Evolutionary conservation across 2,888 invertebrate genomes (phyloP), one percentile per base, ranked within the genome.

Genomic region (Brachypalpus laphriformis): DNA sequence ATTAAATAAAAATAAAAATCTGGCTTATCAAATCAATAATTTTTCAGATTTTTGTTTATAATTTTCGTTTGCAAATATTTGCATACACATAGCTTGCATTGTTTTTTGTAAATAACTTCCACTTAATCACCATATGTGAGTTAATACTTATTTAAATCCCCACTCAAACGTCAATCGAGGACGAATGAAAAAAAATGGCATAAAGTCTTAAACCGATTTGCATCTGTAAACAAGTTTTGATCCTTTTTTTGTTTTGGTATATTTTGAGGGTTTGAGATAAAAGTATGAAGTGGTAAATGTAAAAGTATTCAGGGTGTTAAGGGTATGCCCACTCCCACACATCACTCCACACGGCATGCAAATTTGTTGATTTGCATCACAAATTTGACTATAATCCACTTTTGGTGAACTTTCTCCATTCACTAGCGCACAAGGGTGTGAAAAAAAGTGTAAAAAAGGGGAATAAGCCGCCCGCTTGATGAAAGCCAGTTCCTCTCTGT

Each of bases 311-410:
- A 51, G 34, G 49, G 65, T 45, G 57, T 42, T 45, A 54, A 34
- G 54, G 42, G 4, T 63, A 4, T 9, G 18, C 45, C 25, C 3
- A 31, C 37, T 18, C n/a, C 45, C 25, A 37, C 45, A 68, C 25
- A 3, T 47, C 47, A 47, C 7, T 57, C 57, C 49, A 56, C 45
- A 65, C 56, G 59, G 37, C 40, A 82, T 82, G 82, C 71, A 82
- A 82, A 77, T 65, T 65, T 47, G 77, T 66, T 59, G 72, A 82
- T 82, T 78, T 82, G 82, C 82, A 82, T 82, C 72, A n/a, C 82
- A 82, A 82, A 82, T 82, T 82, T 34, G 78, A 66, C 77, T 82
- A 66, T 78, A 82, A 82, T 82, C 82, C 78, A 82, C 82, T 82
- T 82, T 81, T 66, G 45, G 78, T 61, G 72, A 82, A 82, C 66